A percentile compares a stretch with the other conserved stretches of the same genome.
Evolutionary conservation across 2,888 invertebrate species (phyloP).

Genomic region (Drosophila antonietae): DNA sequence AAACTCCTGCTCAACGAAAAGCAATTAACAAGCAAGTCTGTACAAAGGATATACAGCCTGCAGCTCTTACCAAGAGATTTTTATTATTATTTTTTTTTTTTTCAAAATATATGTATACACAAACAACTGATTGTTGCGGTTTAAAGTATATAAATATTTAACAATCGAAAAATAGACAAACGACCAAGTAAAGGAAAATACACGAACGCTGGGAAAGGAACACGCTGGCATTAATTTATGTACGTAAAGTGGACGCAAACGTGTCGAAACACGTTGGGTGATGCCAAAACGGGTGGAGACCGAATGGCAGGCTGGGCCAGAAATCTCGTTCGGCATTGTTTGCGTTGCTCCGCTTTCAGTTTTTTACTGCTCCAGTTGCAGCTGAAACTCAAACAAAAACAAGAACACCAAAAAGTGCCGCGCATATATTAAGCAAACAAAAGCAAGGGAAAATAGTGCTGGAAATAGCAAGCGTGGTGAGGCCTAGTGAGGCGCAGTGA

Average conservation of each 20-base stretch:
- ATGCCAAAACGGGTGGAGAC: neutral
- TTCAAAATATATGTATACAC: conserved; percentile 1
- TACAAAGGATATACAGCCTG: neutral
- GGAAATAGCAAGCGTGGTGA: conserved; percentile 11
- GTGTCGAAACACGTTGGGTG: conserved; percentile 26
- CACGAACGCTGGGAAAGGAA: conserved; percentile 6
- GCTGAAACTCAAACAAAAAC: conserved; percentile 29
- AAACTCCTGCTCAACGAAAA: neutral
- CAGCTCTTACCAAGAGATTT: neutral
- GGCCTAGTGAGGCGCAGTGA: conserved; percentile 18
- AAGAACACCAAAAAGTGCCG: conserved; percentile 23
- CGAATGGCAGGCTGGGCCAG: conserved; percentile 25
- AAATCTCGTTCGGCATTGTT: conserved; percentile 60
- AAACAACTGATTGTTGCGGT: conserved; percentile 23
- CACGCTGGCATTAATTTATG: conserved; percentile 53
- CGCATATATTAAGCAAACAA: conserved; percentile 62
- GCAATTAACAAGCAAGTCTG: neutral
- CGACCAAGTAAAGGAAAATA: neutral
- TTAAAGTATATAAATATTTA: neutral
- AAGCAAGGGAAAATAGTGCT: conserved; percentile 44
- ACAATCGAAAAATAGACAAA: conserved; percentile 1
- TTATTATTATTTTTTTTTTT: too few species aligned
- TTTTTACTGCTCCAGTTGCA: conserved; percentile 58
- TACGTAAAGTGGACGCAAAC: conserved; percentile 37
- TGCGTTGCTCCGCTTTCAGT: conserved; percentile 50